These are phyloP conservation scores for Apis dorsata DNA, from an alignment of 1,140 invertebrate species.

Conservation along the genomic window DNA sequence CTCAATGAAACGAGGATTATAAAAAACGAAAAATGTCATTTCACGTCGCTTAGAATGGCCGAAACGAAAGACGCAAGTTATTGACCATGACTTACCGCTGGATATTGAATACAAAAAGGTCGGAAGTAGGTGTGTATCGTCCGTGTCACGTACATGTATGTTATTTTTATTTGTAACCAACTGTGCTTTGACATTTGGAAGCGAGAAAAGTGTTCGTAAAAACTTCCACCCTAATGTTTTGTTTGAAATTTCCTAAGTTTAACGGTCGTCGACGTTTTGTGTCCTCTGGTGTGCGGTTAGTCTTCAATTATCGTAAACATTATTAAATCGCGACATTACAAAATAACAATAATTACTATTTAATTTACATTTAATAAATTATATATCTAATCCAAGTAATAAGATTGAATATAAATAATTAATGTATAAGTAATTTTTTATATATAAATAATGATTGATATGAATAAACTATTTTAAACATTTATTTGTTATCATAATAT, in stretches of 20 bases:
- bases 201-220: slow-evolving; percentile 42
- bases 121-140: slow-evolving; percentile 10
- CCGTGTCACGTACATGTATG: slow-evolving; percentile 5
- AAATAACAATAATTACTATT: slow-evolving; percentile 13
- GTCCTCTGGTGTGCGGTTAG: background rate
- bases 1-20: background rate
- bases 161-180: slow-evolving; percentile 13
- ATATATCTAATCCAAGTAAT: background rate
- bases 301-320: slow-evolving; percentile 24
- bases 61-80: slow-evolving; percentile 12
- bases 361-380: background rate
- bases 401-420: background rate
- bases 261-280: slow-evolving; percentile 30
- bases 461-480: background rate
- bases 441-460: too few species aligned
- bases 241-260: slow-evolving; percentile 36
- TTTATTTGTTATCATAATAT: background rate
- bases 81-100: background rate
- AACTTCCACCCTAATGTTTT: slow-evolving; percentile 18
- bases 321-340: background rate
- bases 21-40: slow-evolving; percentile 16
- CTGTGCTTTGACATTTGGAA: slow-evolving; percentile 39
- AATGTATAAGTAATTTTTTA: background rate
- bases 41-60: background rate
- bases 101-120: background rate